Evolutionary conservation across 1,140 invertebrate species (phyloP), one percentile per base, ranked within the genome.

Genomic region (Meloidogyne chitwoodi): DNA sequence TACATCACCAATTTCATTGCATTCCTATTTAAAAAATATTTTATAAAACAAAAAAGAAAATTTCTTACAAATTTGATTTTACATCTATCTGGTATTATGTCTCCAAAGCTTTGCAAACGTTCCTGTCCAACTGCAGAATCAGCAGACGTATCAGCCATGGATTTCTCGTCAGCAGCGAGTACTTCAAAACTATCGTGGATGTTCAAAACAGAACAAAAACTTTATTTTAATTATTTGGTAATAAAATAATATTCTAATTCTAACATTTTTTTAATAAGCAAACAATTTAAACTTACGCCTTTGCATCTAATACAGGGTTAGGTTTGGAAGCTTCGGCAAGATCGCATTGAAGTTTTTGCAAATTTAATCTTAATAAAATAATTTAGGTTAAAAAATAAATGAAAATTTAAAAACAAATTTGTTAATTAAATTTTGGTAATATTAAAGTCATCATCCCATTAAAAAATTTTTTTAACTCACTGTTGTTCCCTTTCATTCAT

Each of bases 1-100:
- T 63, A 81, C 80, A n/a, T 81, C 80, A 14, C 80, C 80, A 48
- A 69, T 70, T 64, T 83, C 80, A 63, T 81, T 72, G 77, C 80
- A 82, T 29, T 81, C 80, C 80, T 81, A 66, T 22, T 22, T 69
- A 68, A 77, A 41, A 16, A 31, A 61, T 0, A 38, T n/a, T 64
- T 14, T 3, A 26, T 24, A n/a, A 27, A 48, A 0, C 14, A 14
- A 12, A 11, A 68, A 41, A 78, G 48, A 19, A 26, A 27, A 68
- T 0, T 12, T 31, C 26, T 22, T 64, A 80, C 79, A 56, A 77
- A 79, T 83, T 82, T 82, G 24, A 69, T 65, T 41, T 26, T 44
- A 62, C 79, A 80, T 72, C 79, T 70, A 16, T 66, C 67, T 26
- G 79, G 79, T 31, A 80, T 75, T 34, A 44, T 61, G 22, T 80